A percentile compares a stretch with the other conserved stretches of the same genome.
Evolutionary conservation across 1,140 invertebrate genomes (phyloP).

Genomic region (Oryctes rhinoceros): DNA sequence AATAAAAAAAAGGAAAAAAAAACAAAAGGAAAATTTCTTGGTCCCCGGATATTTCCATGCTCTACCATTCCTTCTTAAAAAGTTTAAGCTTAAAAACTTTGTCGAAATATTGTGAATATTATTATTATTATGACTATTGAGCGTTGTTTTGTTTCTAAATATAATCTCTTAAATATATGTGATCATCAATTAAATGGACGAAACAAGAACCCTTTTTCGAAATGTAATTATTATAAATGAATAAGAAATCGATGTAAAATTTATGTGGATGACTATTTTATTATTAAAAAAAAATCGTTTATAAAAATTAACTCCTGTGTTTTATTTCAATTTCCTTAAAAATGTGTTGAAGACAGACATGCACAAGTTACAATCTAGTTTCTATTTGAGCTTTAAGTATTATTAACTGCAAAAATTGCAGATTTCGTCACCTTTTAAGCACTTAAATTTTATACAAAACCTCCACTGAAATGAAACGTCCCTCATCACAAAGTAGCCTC

Average conservation of each 20-base stretch:
- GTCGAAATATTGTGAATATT: neutral
- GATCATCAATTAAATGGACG: slow-evolving; percentile 22
- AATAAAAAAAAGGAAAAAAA: neutral
- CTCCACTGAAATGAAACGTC: neutral
- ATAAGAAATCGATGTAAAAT: slow-evolving; percentile 48
- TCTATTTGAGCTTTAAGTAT: no score
- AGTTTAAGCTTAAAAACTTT: neutral
- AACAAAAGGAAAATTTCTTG: neutral
- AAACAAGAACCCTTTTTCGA: slow-evolving; percentile 19
- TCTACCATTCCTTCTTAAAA: neutral
- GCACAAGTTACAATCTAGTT: no score
- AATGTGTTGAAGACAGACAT: neutral
- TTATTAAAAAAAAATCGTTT: slow-evolving; percentile 60
- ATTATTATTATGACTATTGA: neutral
- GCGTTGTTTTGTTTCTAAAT: neutral
- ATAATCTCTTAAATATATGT: neutral
- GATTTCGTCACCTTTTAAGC: no score
- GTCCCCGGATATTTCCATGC: neutral
- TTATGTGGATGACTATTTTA: slow-evolving; percentile 60
- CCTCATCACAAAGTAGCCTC: neutral
- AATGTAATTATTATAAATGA: slow-evolving; percentile 23
- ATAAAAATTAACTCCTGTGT: slow-evolving; percentile 47
- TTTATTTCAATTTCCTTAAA: neutral
- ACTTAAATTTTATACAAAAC: no score
- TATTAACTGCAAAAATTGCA: no score